These are phyloP conservation scores for Argynnis bischoffii DNA, from an alignment of 2,888 invertebrate genomes.

Conservation along the genomic window DNA sequence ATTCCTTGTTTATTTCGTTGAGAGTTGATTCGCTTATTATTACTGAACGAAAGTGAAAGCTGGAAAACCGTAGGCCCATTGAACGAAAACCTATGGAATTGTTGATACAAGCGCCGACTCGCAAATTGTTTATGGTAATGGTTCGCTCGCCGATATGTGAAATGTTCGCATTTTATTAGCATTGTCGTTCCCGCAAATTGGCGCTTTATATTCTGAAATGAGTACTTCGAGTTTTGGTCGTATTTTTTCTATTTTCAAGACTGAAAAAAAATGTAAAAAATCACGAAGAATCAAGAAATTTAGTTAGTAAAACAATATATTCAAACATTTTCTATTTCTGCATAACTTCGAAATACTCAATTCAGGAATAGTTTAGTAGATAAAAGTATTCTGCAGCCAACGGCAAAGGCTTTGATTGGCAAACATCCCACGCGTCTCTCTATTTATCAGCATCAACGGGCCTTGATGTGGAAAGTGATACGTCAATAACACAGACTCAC, in stretches of 20 bases:
- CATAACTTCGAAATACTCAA: constrained; percentile 12
- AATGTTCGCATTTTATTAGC: constrained; percentile 66
- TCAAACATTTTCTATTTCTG: neutral
- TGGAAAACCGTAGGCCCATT: constrained; percentile 32
- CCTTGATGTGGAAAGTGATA: constrained; percentile 49
- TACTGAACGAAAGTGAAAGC: constrained; percentile 16
- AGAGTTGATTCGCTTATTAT: neutral
- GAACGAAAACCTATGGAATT: constrained; percentile 60
- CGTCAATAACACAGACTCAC: constrained; percentile 48
- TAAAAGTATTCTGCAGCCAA: constrained; percentile 27
- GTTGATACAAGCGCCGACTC: constrained; percentile 60
- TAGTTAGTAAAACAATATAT: too few relatives aligned
- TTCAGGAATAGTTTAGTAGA: neutral
- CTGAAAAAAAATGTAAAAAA: neutral
- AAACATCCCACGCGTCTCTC: constrained; percentile 46
- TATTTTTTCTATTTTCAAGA: constrained; percentile 3
- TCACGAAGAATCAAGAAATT: neutral
- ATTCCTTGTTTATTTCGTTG: neutral
- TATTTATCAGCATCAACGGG: constrained; percentile 53
- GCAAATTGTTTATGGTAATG: constrained; percentile 73
- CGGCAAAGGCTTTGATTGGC: constrained; percentile 37
- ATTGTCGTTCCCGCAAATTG: constrained; percentile 44
- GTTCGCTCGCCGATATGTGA: constrained; percentile 55
- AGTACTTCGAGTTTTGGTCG: constrained; percentile 24
- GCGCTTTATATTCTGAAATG: constrained; percentile 42